phyloP scores from a whole-genome alignment of 2,113 vertebrate genomes.

The Thamnophis sirtalis region DNA sequence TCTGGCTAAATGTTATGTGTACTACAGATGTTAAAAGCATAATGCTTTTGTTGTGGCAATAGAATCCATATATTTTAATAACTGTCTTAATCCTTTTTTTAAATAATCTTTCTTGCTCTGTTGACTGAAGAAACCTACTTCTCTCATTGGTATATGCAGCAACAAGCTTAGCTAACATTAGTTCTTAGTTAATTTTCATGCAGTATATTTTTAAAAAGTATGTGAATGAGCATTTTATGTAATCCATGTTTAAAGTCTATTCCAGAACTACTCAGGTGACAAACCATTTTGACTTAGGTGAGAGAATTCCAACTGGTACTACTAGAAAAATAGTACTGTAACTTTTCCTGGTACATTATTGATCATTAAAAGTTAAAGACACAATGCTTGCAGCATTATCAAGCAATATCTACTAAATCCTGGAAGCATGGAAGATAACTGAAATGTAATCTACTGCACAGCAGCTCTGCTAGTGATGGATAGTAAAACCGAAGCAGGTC shows the following conservation, averaged over 20 bases:
- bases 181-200: constrained; percentile 27
- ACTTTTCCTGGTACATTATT: constrained; percentile 62
- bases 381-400: constrained; percentile 54
- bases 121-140: background rate
- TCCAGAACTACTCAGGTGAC: constrained; percentile 41
- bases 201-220: background rate
- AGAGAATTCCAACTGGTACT: constrained; percentile 1
- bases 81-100: background rate
- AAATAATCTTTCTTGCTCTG: background rate
- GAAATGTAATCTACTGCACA: constrained; percentile 58
- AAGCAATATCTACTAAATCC: constrained; percentile 59
- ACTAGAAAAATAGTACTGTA: constrained; percentile 47
- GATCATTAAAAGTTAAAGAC: constrained; percentile 65
- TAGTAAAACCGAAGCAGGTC: constrained; percentile 59
- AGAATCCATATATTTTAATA: background rate
- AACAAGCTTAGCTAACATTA: background rate
- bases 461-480: constrained; percentile 62
- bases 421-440: constrained; percentile 47
- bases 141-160: background rate
- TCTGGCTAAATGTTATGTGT: background rate
- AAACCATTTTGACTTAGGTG: constrained; percentile 50
- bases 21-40: background rate
- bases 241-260: background rate
- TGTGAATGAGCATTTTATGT: constrained; percentile 37
- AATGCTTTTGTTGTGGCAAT: background rate